phyloP scores from a whole-genome alignment of 1,140 invertebrate genomes.

The Streblospio benedicti region DNA sequence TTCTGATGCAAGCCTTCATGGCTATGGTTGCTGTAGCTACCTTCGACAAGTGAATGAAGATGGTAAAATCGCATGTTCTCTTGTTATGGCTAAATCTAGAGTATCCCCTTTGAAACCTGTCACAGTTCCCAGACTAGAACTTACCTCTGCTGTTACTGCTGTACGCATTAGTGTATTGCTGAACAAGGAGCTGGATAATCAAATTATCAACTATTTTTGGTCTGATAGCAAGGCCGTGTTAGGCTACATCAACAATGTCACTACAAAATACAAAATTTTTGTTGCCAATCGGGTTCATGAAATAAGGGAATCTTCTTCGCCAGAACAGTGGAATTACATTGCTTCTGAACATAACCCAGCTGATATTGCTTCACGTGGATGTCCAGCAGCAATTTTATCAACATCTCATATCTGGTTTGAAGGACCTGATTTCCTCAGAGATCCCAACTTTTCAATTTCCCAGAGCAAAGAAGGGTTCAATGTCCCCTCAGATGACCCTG shows the following conservation, averaged over 20 bases:
- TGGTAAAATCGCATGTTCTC: slow-evolving; percentile 3
- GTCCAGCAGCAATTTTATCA: not conserved
- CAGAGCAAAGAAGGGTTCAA: too few species aligned
- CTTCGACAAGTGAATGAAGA: not conserved
- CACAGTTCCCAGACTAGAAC: slow-evolving; percentile 19
- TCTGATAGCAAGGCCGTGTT: slow-evolving; percentile 15
- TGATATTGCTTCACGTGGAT: slow-evolving; percentile 10
- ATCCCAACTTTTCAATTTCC: too few species aligned
- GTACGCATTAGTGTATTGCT: not conserved
- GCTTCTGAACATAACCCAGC: slow-evolving; percentile 2
- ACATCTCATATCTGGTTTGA: not conserved
- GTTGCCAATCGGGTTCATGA: slow-evolving; percentile 13
- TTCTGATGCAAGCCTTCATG: slow-evolving; percentile 15
- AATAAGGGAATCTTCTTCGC: not conserved
- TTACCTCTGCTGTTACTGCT: slow-evolving; percentile 10
- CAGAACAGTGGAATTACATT: slow-evolving; percentile 6
- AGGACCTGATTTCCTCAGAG: slow-evolving; percentile 12
- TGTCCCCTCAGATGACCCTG: too few species aligned
- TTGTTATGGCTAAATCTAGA: slow-evolving; percentile 19
- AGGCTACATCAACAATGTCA: slow-evolving; percentile 16
- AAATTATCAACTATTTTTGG: slow-evolving; percentile 3
- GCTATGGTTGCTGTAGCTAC: slow-evolving; percentile 16
- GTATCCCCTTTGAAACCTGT: slow-evolving; percentile 12
- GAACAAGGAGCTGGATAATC: not conserved
- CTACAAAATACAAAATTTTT: slow-evolving; percentile 9